Conservation (phyloP, 1,140 invertebrate genomes). For the Lepidostoma basale region DNA sequence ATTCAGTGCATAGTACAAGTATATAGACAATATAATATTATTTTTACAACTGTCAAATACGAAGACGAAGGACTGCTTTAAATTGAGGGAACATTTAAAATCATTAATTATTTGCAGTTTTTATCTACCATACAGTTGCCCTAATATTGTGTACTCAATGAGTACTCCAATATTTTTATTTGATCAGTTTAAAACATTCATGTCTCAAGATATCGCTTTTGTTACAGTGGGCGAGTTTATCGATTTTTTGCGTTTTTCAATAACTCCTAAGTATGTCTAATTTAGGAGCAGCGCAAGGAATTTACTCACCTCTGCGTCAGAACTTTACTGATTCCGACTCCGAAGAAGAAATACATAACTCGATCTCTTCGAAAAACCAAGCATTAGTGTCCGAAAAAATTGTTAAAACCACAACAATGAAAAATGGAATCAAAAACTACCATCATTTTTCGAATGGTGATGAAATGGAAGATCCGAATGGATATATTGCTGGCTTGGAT, state of each 20-base stretch:
- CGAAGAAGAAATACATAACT: constrained; percentile 65
- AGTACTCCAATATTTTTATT: no score
- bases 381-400: constrained; percentile 14
- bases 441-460: constrained; percentile 40
- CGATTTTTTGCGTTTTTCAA: constrained; percentile 27
- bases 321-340: constrained; percentile 75
- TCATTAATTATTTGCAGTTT: no score
- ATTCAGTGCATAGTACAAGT: no score
- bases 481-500: constrained; percentile 34
- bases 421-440: constrained; percentile 33
- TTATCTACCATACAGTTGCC: no score
- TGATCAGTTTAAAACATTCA: no score
- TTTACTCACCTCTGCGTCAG: constrained; percentile 74
- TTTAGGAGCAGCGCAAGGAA: constrained; percentile 51
- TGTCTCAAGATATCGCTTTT: neutral
- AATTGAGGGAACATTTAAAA: no score
- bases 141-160: no score
- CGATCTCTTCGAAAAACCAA: constrained; percentile 51
- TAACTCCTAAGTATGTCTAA: constrained; percentile 30
- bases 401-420: constrained; percentile 35
- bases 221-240: constrained; percentile 14
- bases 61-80: no score
- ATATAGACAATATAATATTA: constrained; percentile 3
- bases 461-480: constrained; percentile 41
- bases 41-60: neutral